These are phyloP conservation scores for Gymnorhina tibicen DNA, from an alignment of 2,113 vertebrate species.

Conservation along the genomic window DNA sequence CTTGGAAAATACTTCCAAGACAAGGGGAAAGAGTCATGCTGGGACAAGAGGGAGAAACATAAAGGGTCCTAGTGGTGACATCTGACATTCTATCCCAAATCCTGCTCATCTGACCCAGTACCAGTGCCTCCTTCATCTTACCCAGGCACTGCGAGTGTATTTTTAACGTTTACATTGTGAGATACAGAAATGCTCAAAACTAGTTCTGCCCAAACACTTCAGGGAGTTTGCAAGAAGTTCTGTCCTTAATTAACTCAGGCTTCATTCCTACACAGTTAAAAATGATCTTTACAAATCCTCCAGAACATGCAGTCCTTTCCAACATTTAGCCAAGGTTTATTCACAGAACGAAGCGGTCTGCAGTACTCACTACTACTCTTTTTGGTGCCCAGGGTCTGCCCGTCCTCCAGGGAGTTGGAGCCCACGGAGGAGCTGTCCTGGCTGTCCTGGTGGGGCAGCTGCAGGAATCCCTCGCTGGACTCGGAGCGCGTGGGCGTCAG, in stretches of 20 bases:
- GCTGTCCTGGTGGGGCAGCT: constrained; percentile 85
- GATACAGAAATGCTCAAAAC: background rate
- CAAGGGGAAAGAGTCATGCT: background rate
- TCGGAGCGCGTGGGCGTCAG: constrained; percentile 89
- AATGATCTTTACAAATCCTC: background rate
- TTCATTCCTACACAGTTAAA: background rate
- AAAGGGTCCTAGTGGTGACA: background rate
- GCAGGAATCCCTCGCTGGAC: constrained; percentile 87
- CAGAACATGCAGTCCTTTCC: background rate
- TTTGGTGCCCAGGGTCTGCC: constrained; percentile 83
- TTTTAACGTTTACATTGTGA: background rate
- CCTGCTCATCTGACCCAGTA: background rate
- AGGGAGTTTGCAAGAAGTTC: background rate
- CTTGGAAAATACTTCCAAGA: background rate
- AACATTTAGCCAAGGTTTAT: background rate
- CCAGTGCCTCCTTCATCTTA: background rate
- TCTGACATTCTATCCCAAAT: background rate
- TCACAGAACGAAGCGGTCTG: background rate
- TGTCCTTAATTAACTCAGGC: background rate
- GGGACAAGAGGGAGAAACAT: background rate
- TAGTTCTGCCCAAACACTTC: background rate
- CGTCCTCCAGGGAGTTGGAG: constrained; percentile 93
- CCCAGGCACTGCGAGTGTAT: background rate
- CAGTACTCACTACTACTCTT: constrained; percentile 93
- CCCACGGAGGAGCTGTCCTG: constrained; percentile 97